Conservation (phyloP, 2,797 vertebrate species). For the Peromyscus nudipes region DNA sequence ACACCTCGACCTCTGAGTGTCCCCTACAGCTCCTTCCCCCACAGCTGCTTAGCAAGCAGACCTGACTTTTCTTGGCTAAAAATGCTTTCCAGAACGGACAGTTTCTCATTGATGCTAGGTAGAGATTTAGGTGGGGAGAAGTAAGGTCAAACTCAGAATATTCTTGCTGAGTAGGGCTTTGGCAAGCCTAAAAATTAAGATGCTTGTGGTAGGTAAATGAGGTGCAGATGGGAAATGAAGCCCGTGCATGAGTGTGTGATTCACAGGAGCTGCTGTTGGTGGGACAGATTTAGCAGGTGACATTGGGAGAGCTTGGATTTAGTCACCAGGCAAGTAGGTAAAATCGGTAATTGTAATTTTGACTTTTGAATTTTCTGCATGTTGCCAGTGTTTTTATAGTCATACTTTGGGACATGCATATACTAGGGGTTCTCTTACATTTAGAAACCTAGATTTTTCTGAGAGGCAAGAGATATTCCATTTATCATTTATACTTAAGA, state of each 20-base stretch:
- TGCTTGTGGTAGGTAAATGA: slow-evolving; percentile 48
- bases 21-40: not conserved
- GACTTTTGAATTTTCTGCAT: slow-evolving; percentile 48
- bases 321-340: not conserved
- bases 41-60: not conserved
- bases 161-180: slow-evolving; percentile 61
- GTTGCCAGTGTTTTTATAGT: not conserved
- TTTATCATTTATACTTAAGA: not conserved
- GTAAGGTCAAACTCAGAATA: slow-evolving; percentile 59
- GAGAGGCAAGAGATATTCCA: not conserved
- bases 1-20: slow-evolving; percentile 67
- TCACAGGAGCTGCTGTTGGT: slow-evolving; percentile 52
- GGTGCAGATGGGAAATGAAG: slow-evolving; percentile 57
- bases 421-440: not conserved
- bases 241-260: slow-evolving; percentile 29
- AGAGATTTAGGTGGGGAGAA: not conserved
- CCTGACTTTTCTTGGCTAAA: slow-evolving; percentile 26
- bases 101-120: not conserved
- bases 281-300: slow-evolving; percentile 51
- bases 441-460: not conserved
- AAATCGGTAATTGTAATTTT: slow-evolving; percentile 53
- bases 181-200: slow-evolving; percentile 64
- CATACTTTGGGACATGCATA: not conserved
- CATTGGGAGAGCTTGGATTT: not conserved
- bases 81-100: not conserved